phyloP scores from a whole-genome alignment of 2,888 invertebrate species.

The Coelinius sp. region DNA sequence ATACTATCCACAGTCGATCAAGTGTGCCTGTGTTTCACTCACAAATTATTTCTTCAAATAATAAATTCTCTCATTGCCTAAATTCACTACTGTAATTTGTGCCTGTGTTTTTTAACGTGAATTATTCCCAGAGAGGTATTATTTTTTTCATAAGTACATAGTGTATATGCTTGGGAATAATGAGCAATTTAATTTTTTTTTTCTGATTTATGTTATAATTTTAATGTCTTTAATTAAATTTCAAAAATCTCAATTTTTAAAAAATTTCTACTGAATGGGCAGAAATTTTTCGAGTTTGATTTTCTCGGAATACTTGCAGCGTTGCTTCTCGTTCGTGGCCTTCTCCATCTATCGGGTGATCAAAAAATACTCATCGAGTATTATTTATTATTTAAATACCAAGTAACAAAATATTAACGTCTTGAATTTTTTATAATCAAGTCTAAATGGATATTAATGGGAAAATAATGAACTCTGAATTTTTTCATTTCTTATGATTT shows the following conservation, averaged over 20 bases:
- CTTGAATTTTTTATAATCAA: no score
- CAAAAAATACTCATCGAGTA: not conserved
- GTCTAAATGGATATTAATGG: no score
- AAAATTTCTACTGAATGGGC: not conserved
- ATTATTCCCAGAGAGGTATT: not conserved
- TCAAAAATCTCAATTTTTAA: not conserved
- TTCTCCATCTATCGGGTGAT: conserved; percentile 42
- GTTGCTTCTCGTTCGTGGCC: conserved; percentile 22
- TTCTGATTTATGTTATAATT: no score
- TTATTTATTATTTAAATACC: not conserved
- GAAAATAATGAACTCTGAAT: no score
- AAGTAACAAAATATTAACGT: no score
- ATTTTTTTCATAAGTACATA: no score
- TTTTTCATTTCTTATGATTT: no score
- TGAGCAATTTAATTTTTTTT: no score
- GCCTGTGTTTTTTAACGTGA: not conserved
- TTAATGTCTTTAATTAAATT: not conserved
- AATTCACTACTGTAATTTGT: not conserved
- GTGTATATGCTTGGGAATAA: no score
- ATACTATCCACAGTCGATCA: conserved; percentile 31
- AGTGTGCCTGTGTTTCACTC: not conserved
- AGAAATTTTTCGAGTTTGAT: not conserved
- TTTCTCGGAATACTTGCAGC: conserved; percentile 17
- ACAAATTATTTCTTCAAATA: not conserved
- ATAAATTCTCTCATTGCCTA: not conserved